These are phyloP conservation scores for Thaumetopoea pityocampa DNA, from an alignment of 1,140 invertebrate genomes.

Conservation along the genomic window DNA sequence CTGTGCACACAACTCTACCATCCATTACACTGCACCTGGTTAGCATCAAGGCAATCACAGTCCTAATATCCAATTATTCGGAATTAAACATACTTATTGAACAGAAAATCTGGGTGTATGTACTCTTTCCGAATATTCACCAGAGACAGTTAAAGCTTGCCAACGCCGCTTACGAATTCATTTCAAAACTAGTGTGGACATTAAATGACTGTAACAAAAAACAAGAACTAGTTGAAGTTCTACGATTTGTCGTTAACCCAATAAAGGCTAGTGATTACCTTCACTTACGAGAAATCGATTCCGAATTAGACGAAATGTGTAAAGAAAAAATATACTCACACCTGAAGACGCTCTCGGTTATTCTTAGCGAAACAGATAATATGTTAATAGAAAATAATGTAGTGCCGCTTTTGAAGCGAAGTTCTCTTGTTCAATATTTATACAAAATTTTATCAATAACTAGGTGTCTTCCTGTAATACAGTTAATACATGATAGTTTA, in stretches of 20 bases:
- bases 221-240: constrained; percentile 13
- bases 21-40: constrained; percentile 10
- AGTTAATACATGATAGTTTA: background rate
- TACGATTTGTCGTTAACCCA: constrained; percentile 20
- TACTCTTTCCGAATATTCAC: constrained; percentile 8
- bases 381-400: constrained; percentile 7
- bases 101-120: constrained; percentile 16
- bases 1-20: background rate
- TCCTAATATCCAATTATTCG: constrained; percentile 17
- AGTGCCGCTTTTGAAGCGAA: constrained; percentile 2
- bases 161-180: constrained; percentile 17
- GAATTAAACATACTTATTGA: constrained; percentile 21
- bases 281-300: constrained; percentile 4
- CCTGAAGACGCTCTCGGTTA: constrained; percentile 5
- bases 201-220: constrained; percentile 25
- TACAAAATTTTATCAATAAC: constrained; percentile 7
- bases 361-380: constrained; percentile 9
- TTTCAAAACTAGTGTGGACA: constrained; percentile 20
- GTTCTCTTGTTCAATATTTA: constrained; percentile 8
- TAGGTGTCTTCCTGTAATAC: constrained; percentile 6
- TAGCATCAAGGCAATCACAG: constrained; percentile 12
- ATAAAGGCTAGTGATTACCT: constrained; percentile 13
- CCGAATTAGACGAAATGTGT: constrained; percentile 8
- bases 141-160: constrained; percentile 1
- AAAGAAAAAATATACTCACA: constrained; percentile 9